phyloP scores from a whole-genome alignment of 2,888 invertebrate genomes.

The Leistus spinibarbis region DNA sequence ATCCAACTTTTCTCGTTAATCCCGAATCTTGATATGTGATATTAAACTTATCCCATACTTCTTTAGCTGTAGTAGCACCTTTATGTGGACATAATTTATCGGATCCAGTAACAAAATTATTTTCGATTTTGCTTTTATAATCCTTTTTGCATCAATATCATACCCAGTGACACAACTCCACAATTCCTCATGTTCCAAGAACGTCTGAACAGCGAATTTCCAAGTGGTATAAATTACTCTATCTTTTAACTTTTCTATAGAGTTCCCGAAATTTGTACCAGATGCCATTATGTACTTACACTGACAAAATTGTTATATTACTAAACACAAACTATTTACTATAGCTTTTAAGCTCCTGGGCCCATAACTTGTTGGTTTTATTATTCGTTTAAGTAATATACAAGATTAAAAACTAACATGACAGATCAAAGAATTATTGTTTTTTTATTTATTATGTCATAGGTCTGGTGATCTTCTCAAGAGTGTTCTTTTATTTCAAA shows the following conservation, averaged over 20 bases:
- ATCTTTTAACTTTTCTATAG: constrained; percentile 10
- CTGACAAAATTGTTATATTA: no score
- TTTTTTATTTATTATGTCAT: no score
- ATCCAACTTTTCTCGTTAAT: constrained; percentile 45
- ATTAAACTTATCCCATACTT: constrained; percentile 44
- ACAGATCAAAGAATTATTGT: no score
- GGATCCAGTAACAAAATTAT: constrained; percentile 43
- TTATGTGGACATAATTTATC: constrained; percentile 44
- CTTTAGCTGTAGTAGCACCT: constrained; percentile 42
- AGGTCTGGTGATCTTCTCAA: no score
- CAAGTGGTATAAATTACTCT: constrained; percentile 17
- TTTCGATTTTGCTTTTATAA: constrained; percentile 39
- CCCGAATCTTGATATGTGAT: constrained; percentile 45
- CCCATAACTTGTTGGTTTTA: constrained; percentile 2
- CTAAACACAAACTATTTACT: no score
- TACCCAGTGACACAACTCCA: constrained; percentile 36
- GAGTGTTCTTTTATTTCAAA: no score
- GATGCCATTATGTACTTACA: no score
- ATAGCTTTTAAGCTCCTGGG: background rate
- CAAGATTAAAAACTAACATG: no score
- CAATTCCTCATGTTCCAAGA: constrained; percentile 41
- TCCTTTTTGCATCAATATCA: constrained; percentile 22
- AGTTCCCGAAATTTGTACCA: no score
- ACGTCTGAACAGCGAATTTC: constrained; percentile 42
- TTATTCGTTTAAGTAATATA: no score